phyloP scores from a whole-genome alignment of 2,113 vertebrate species.

The Sardina pilchardus region DNA sequence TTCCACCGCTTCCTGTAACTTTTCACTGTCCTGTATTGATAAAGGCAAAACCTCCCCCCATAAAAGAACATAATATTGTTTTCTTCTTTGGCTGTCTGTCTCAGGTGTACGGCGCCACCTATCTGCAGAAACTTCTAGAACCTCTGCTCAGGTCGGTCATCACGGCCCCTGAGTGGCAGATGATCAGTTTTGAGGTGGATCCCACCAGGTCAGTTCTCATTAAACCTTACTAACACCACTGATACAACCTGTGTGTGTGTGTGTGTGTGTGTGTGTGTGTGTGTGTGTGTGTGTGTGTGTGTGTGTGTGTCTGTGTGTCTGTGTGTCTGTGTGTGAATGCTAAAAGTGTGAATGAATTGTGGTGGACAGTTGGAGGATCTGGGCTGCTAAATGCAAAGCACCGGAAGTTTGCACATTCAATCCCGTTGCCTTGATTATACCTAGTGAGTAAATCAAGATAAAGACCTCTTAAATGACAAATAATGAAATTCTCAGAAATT shows the following conservation, averaged over 20 bases:
- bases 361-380: background rate
- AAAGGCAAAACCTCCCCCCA: too few species aligned
- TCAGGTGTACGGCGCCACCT: slow-evolving; percentile 95
- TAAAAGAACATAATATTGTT: background rate
- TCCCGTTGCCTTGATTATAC: too few species aligned
- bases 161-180: slow-evolving; percentile 88
- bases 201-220: slow-evolving; percentile 81
- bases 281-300: background rate
- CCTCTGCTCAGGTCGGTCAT: slow-evolving; percentile 88
- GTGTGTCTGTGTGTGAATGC: too few species aligned
- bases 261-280: background rate
- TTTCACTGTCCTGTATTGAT: too few species aligned
- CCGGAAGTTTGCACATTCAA: too few species aligned
- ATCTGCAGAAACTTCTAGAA: slow-evolving; percentile 94
- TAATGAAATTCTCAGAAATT: too few species aligned
- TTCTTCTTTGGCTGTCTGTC: slow-evolving; percentile 1
- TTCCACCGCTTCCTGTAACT: too few species aligned
- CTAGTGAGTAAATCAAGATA: too few species aligned
- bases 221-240: background rate
- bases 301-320: too few species aligned
- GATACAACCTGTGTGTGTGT: background rate
- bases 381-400: too few species aligned
- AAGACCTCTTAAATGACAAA: too few species aligned
- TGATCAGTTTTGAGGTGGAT: slow-evolving; percentile 97
- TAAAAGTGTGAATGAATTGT: background rate